phyloP scores from a whole-genome alignment of 2,888 invertebrate genomes.

The Caenorhabditis uteleia region DNA sequence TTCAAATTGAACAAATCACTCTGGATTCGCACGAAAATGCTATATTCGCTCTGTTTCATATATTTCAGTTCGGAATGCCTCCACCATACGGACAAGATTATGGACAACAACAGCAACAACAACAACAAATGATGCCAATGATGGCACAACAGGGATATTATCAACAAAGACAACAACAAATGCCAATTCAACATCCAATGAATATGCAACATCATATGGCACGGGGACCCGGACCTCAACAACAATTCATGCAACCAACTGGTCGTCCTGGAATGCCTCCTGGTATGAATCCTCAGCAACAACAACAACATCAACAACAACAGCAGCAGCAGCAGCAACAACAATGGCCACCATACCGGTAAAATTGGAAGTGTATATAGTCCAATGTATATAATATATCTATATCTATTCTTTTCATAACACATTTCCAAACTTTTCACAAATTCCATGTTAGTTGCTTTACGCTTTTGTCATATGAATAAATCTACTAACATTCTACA shows the following conservation, averaged over 20 bases:
- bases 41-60: not conserved
- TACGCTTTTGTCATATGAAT: too few species aligned
- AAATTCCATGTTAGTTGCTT: too few species aligned
- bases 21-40: not conserved
- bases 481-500: too few species aligned
- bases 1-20: conserved; percentile 2
- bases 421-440: not conserved
- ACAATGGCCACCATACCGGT: not conserved
- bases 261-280: not conserved
- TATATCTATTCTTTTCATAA: not conserved
- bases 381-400: not conserved
- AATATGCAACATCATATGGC: too few species aligned
- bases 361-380: not conserved
- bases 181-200: too few species aligned
- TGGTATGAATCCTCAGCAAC: not conserved
- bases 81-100: conserved; percentile 18
- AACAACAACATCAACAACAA: not conserved
- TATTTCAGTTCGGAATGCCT: conserved; percentile 9
- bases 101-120: conserved; percentile 12
- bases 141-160: conserved; percentile 17
- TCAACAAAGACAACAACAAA: too few species aligned
- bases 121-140: conserved; percentile 20
- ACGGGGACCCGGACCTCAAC: too few species aligned
- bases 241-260: too few species aligned
- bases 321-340: conserved; percentile 1